Conservation (phyloP, 2,888 invertebrate species). For the Parnassius glacialis region DNA sequence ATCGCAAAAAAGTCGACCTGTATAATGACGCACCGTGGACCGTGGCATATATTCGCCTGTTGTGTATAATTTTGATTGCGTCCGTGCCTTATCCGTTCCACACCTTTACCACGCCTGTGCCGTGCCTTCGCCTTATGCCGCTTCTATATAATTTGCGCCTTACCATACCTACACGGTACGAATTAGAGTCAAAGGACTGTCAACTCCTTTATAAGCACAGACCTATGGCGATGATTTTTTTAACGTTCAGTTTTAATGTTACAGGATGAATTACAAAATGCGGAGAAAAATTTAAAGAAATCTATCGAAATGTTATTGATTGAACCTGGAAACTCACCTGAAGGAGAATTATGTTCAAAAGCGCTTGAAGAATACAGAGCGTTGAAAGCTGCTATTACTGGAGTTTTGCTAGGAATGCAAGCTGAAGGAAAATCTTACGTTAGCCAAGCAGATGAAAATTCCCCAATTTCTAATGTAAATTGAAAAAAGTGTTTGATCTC, state of each 20-base stretch:
- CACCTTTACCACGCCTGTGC: too few species aligned
- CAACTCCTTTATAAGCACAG: too few species aligned
- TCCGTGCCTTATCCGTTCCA: too few species aligned
- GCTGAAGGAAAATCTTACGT: conserved; percentile 48
- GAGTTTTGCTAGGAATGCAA: conserved; percentile 54
- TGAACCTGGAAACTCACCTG: conserved; percentile 86
- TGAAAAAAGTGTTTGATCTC: neutral
- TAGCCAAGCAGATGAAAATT: neutral
- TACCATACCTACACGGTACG: too few species aligned
- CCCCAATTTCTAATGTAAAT: neutral
- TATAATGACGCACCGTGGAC: too few species aligned
- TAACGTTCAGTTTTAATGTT: conserved; percentile 27
- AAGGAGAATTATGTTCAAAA: conserved; percentile 84
- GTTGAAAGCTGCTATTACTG: conserved; percentile 74
- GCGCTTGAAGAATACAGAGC: conserved; percentile 84
- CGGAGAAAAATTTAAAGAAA: conserved; percentile 81
- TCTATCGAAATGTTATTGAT: conserved; percentile 84
- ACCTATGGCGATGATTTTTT: too few species aligned
- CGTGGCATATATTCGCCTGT: too few species aligned
- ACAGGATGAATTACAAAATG: conserved; percentile 77
- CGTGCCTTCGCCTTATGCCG: too few species aligned
- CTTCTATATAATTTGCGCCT: too few species aligned
- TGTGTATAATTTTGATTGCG: too few species aligned
- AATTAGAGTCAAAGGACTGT: too few species aligned
- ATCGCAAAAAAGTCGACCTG: too few species aligned